Percentiles rank a stretch among this genome's conserved stretches.
Evolutionary conservation across 1,140 invertebrate genomes (phyloP).

Genomic region (Pissodes strobi): DNA sequence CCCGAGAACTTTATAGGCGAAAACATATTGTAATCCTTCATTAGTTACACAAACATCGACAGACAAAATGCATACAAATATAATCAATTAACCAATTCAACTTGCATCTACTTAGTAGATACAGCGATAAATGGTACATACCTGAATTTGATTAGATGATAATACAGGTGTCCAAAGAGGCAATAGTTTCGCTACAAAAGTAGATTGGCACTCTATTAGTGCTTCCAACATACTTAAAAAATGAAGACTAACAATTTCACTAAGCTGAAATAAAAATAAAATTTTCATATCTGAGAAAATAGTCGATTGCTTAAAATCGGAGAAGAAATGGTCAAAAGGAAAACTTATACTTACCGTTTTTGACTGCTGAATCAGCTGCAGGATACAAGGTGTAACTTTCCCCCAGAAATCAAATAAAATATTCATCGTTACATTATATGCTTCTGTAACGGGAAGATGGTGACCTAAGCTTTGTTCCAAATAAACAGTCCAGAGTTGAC

Average conservation of each 20-base stretch:
- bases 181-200: constrained; percentile 83
- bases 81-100: too few relatives aligned
- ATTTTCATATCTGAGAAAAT: neutral
- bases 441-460: constrained; percentile 68
- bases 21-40: too few relatives aligned
- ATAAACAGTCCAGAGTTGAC: constrained; percentile 97
- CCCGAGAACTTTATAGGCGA: too few relatives aligned
- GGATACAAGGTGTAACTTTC: constrained; percentile 92
- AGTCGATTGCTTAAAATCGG: neutral
- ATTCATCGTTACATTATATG: constrained; percentile 72
- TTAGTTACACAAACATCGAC: too few relatives aligned
- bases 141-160: constrained; percentile 83
- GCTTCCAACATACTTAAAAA: constrained; percentile 95
- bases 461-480: constrained; percentile 84
- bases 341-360: constrained; percentile 76
- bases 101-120: too few relatives aligned
- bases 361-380: constrained; percentile 91
- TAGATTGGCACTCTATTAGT: constrained; percentile 92
- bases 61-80: too few relatives aligned
- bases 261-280: constrained; percentile 77
- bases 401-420: constrained; percentile 98
- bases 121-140: too few relatives aligned
- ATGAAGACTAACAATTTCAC: constrained; percentile 97
- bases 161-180: constrained; percentile 91
- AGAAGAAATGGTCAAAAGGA: neutral